phyloP scores from a whole-genome alignment of 1,140 invertebrate species.

The Heliconius nattereri region DNA sequence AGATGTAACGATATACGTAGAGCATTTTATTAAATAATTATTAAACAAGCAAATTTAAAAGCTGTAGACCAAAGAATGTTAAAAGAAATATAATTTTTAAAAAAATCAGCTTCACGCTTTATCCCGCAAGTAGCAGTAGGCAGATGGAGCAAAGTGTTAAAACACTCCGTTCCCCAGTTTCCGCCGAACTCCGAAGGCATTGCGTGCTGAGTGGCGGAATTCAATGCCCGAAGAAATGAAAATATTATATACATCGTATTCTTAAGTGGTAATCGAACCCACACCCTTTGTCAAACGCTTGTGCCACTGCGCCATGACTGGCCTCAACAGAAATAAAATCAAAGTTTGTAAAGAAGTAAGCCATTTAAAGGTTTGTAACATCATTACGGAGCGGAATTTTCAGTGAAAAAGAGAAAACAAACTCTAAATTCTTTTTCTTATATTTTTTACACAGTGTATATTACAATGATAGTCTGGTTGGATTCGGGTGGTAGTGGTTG shows the following conservation, averaged over 20 bases:
- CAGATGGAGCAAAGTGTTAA: too few relatives aligned
- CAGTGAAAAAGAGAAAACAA: conserved; percentile 24
- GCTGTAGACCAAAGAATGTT: background rate
- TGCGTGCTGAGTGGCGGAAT: too few relatives aligned
- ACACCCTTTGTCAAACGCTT: too few relatives aligned
- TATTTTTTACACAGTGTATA: conserved; percentile 36
- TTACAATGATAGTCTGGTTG: conserved; percentile 36
- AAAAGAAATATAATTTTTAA: background rate
- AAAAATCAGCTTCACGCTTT: too few relatives aligned
- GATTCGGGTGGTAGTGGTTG: conserved; percentile 48
- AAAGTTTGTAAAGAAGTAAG: background rate
- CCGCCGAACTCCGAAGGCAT: too few relatives aligned
- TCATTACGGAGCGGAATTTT: conserved; percentile 21
- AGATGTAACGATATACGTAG: background rate
- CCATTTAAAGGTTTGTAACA: conserved; percentile 11
- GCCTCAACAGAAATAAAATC: background rate
- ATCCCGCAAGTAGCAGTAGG: too few relatives aligned
- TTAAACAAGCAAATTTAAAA: background rate
- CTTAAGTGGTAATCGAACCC: too few relatives aligned
- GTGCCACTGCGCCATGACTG: too few relatives aligned
- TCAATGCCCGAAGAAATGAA: too few relatives aligned
- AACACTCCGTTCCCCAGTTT: too few relatives aligned
- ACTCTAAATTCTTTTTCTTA: conserved; percentile 34
- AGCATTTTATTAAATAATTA: background rate
- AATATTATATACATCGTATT: too few relatives aligned